phyloP scores from a whole-genome alignment of 1,140 invertebrate genomes.

The Cephus cinctus region DNA sequence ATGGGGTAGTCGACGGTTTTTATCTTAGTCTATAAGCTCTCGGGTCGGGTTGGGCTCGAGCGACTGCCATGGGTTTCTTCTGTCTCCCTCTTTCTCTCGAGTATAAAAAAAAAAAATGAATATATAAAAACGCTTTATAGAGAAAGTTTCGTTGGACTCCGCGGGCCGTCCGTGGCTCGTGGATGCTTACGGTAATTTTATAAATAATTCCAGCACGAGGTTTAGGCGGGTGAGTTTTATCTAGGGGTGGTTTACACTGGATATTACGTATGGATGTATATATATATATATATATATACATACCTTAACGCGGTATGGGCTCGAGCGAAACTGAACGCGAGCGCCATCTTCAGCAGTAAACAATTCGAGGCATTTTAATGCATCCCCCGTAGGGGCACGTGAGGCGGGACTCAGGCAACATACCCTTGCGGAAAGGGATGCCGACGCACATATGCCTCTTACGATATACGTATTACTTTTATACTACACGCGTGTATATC shows the following conservation, averaged over 20 bases:
- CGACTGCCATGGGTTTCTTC: too few species aligned
- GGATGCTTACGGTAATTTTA: slow-evolving; percentile 15
- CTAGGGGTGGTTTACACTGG: slow-evolving; percentile 28
- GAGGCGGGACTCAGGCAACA: slow-evolving; percentile 30
- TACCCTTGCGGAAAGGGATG: too few species aligned
- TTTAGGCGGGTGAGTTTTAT: slow-evolving; percentile 18
- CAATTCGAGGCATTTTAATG: slow-evolving; percentile 41
- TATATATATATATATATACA: too few species aligned
- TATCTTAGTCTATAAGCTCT: background rate
- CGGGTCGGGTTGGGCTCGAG: background rate
- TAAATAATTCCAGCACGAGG: slow-evolving; percentile 23
- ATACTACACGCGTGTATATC: too few species aligned
- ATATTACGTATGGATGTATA: slow-evolving; percentile 22
- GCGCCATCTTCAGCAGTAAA: slow-evolving; percentile 32
- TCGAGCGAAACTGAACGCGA: too few species aligned
- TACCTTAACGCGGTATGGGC: too few species aligned
- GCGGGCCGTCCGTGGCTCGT: too few species aligned
- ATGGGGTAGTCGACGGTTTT: background rate
- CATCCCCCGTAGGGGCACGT: slow-evolving; percentile 28
- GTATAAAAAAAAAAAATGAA: background rate
- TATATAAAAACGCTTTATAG: slow-evolving; percentile 20
- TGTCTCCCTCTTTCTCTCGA: too few species aligned
- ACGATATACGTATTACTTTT: too few species aligned
- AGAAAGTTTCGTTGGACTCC: slow-evolving; percentile 16
- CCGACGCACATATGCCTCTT: too few species aligned